These are phyloP conservation scores for Sesia apiformis DNA, from an alignment of 2,888 invertebrate species.

Conservation along the genomic window DNA sequence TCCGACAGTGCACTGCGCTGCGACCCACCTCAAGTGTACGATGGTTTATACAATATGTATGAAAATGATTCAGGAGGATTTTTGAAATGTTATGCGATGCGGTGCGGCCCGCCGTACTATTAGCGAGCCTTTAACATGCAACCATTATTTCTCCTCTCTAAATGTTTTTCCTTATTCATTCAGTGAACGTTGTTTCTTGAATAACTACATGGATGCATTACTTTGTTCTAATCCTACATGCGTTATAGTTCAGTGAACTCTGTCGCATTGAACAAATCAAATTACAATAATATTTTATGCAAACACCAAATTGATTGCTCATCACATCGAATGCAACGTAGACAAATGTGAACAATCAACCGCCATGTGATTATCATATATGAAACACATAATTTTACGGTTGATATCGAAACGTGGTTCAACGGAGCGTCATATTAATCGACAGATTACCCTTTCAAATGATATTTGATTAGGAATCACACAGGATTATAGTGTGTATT, in stretches of 20 bases:
- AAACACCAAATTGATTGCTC: background rate
- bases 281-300: background rate
- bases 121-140: too few relatives aligned
- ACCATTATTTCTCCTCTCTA: too few relatives aligned
- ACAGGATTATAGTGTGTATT: constrained; percentile 18
- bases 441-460: constrained; percentile 36
- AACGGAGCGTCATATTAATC: constrained; percentile 36
- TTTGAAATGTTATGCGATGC: too few relatives aligned
- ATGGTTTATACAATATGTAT: too few relatives aligned
- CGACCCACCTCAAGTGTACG: too few relatives aligned
- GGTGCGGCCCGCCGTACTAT: too few relatives aligned
- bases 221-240: too few relatives aligned
- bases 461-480: constrained; percentile 35
- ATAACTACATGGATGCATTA: too few relatives aligned
- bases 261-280: background rate
- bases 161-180: too few relatives aligned
- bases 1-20: too few relatives aligned
- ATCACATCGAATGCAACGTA: background rate
- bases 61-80: too few relatives aligned
- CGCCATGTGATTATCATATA: constrained; percentile 45
- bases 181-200: too few relatives aligned
- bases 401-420: constrained; percentile 30
- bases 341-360: constrained; percentile 39
- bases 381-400: constrained; percentile 48
- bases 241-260: background rate